Conservation (phyloP, 2,888 invertebrate species). For the Platypus cylindrus region DNA sequence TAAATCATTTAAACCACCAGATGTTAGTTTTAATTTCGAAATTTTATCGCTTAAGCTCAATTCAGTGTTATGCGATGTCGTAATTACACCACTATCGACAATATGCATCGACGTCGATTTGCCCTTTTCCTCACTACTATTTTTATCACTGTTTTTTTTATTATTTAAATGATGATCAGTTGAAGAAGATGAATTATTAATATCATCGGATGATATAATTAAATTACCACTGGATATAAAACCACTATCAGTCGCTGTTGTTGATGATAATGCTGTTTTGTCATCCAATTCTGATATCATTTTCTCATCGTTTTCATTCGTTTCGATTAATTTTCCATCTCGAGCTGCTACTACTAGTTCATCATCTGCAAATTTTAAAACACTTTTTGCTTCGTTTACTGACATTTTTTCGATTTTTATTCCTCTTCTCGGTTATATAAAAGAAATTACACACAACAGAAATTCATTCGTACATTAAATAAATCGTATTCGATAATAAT, state of each 20-base stretch:
- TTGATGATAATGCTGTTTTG: too few relatives aligned
- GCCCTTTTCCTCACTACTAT: conserved; percentile 13
- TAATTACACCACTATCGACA: conserved; percentile 52
- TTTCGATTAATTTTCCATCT: too few relatives aligned
- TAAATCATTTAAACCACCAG: conserved; percentile 31
- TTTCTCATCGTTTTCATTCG: too few relatives aligned
- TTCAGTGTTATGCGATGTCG: conserved; percentile 6
- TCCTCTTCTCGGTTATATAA: too few relatives aligned
- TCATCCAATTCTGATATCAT: too few relatives aligned
- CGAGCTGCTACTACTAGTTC: too few relatives aligned
- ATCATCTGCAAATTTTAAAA: too few relatives aligned
- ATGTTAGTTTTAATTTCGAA: conserved; percentile 40
- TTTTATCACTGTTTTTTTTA: conserved; percentile 15
- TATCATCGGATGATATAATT: conserved; percentile 25
- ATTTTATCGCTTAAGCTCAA: conserved; percentile 39
- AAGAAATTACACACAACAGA: too few relatives aligned
- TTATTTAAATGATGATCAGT: conserved; percentile 5
- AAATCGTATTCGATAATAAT: too few relatives aligned
- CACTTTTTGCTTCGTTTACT: too few relatives aligned
- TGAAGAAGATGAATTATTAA: conserved; percentile 15
- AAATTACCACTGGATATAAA: conserved; percentile 31
- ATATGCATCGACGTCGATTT: conserved; percentile 37
- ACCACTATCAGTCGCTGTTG: conserved; percentile 29
- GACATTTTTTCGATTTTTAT: too few relatives aligned
- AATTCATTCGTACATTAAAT: too few relatives aligned